Evolutionary conservation across 2,888 invertebrate genomes (phyloP).

Genomic region (Pterobdella sp.): DNA sequence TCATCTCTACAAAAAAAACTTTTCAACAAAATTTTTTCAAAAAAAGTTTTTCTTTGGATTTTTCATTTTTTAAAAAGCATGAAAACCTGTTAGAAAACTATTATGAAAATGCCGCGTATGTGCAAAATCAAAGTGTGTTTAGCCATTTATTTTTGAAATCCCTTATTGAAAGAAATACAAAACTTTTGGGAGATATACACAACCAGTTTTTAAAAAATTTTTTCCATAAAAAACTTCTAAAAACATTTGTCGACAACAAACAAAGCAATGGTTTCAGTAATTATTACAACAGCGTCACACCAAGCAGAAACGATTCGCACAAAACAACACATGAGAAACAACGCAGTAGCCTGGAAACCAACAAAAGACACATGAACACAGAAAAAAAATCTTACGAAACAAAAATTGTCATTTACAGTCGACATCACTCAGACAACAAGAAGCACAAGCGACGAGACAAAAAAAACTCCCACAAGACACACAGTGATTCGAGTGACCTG

Average conservation of each 20-base stretch:
- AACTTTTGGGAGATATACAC: neutral
- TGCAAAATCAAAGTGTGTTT: neutral
- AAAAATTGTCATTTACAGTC: neutral
- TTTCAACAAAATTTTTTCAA: neutral
- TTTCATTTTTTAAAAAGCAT: neutral
- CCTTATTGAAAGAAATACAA: neutral
- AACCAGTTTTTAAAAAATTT: neutral
- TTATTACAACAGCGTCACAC: neutral
- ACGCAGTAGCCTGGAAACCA: neutral
- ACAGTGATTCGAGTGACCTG: slow-evolving; percentile 14
- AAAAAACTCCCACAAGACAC: neutral
- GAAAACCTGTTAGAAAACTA: no score
- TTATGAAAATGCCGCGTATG: no score
- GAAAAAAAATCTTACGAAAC: neutral
- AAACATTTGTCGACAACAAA: neutral
- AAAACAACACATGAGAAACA: neutral
- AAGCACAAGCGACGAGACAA: neutral
- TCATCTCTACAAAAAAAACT: neutral
- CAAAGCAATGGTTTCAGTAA: neutral
- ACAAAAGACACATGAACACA: neutral
- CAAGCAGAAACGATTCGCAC: no score
- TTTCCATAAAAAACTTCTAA: neutral
- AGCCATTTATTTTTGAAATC: neutral
- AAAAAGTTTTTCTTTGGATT: neutral
- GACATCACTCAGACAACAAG: neutral